Conservation (phyloP, 37 sponge, comb jelly and placozoan genomes). For the Mnemiopsis leidyi region DNA sequence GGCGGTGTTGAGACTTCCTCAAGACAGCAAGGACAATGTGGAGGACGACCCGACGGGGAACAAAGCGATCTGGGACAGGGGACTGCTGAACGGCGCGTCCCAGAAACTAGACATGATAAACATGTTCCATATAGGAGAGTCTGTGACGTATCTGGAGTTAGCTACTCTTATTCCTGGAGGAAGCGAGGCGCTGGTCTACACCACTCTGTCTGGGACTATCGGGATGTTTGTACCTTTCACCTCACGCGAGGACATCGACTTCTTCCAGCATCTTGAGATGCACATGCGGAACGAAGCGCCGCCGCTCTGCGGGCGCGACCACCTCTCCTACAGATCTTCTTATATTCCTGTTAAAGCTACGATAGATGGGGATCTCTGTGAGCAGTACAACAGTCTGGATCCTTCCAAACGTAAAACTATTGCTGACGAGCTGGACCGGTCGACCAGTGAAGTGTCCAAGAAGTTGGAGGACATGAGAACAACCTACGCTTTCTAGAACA, state of each 20-base stretch:
- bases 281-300: conserved; percentile 88
- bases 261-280: conserved; percentile 99
- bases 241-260: conserved; percentile 95
- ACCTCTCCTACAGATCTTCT: conserved; percentile 88
- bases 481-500: conserved; percentile 89
- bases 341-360: conserved; percentile 82
- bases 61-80: conserved; percentile 94
- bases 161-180: conserved; percentile 97
- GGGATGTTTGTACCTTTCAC: conserved; percentile 96
- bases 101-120: conserved; percentile 90
- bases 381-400: conserved; percentile 93
- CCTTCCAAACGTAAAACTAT: conserved; percentile 78
- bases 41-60: conserved; percentile 97
- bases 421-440: conserved; percentile 89
- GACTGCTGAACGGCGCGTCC: conserved; percentile 89
- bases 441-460: conserved; percentile 95
- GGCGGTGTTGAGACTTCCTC: conserved; percentile 79
- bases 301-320: conserved; percentile 87
- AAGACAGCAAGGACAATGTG: conserved; percentile 83
- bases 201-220: conserved; percentile 91
- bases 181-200: conserved; percentile 86
- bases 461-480: conserved; percentile 97
- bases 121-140: conserved; percentile 88
- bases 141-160: conserved; percentile 83
- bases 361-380: conserved; percentile 97